These are phyloP conservation scores for Odontothrips loti DNA, from an alignment of 2,888 invertebrate species.

Conservation along the genomic window DNA sequence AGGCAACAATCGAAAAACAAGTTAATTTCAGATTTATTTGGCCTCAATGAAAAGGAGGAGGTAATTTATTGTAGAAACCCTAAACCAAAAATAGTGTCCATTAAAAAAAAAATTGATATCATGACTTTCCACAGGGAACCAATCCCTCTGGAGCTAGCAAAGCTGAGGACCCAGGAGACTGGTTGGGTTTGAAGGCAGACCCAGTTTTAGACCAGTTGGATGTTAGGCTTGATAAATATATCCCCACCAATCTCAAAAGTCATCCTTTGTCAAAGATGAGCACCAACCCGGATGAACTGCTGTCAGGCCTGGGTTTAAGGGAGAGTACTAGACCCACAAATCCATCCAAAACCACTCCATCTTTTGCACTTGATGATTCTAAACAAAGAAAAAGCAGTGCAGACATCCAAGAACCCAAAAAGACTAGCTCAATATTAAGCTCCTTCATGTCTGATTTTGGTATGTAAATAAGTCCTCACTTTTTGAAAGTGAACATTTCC, in stretches of 20 bases:
- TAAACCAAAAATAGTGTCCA: too few relatives aligned
- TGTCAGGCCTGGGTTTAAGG: not conserved
- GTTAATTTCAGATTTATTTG: not conserved
- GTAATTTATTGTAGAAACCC: not conserved
- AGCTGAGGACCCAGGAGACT: not conserved
- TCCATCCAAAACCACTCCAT: not conserved
- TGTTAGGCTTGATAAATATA: not conserved
- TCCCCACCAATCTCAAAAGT: not conserved
- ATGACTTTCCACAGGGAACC: too few relatives aligned
- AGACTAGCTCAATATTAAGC: not conserved
- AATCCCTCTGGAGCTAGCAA: not conserved
- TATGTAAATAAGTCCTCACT: not conserved
- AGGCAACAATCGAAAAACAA: not conserved
- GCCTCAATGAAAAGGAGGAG: not conserved
- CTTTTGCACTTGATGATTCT: not conserved
- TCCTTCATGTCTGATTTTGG: slow-evolving; percentile 7
- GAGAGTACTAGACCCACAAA: not conserved
- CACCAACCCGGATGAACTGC: not conserved
- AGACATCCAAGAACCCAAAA: not conserved
- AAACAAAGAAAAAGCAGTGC: not conserved
- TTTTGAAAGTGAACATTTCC: not conserved
- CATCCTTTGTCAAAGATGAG: not conserved
- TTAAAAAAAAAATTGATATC: too few relatives aligned
- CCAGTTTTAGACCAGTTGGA: not conserved
- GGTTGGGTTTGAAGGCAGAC: not conserved